Evolutionary conservation across 2,797 vertebrate species (phyloP).

Genomic region (Cyclura pinguis): DNA sequence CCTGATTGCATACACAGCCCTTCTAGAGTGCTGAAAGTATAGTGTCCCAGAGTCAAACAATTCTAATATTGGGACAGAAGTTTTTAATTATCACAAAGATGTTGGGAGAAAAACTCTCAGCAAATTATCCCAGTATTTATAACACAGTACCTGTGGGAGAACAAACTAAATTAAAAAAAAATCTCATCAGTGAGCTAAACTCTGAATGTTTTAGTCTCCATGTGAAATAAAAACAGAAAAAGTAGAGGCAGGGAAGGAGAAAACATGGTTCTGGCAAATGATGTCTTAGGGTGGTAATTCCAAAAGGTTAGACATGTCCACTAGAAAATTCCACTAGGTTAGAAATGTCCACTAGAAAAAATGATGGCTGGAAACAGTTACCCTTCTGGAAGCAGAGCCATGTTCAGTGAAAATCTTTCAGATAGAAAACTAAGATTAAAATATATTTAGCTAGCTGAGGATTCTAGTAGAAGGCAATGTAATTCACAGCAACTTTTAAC

Average conservation of each 20-base stretch:
- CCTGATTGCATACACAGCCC: background rate
- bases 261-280: background rate
- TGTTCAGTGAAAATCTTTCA: background rate
- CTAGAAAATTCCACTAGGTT: background rate
- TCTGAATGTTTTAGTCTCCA: background rate
- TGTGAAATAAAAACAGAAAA: background rate
- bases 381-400: background rate
- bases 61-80: background rate
- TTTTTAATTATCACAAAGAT: too few species aligned
- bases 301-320: background rate
- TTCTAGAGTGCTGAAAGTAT: background rate
- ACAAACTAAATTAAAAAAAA: background rate
- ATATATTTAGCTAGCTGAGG: background rate
- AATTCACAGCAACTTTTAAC: background rate
- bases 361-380: background rate
- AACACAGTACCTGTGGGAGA: background rate
- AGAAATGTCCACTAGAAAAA: too few species aligned
- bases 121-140: background rate
- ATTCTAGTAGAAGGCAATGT: background rate
- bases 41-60: background rate
- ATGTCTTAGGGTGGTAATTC: background rate
- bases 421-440: background rate
- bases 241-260: background rate
- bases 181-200: background rate
- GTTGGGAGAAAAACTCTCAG: too few species aligned